These are phyloP conservation scores for Allobates femoralis DNA, from an alignment of 2,797 vertebrate genomes.

Conservation along the genomic window DNA sequence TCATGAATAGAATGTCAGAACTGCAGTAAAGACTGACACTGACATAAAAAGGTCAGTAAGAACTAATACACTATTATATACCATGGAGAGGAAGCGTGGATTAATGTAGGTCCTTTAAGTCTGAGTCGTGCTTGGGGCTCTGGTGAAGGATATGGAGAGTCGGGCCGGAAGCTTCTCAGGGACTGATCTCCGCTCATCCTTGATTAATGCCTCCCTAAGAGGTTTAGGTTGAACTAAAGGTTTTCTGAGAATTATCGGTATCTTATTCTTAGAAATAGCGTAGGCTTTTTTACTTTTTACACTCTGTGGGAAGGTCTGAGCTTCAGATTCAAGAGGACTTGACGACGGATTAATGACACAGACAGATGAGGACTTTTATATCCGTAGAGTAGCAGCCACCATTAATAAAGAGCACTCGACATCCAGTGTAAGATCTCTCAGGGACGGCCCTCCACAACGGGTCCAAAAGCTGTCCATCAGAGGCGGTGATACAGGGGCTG, in stretches of 20 bases:
- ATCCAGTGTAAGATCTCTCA: constrained; percentile 74
- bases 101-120: neutral
- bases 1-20: neutral
- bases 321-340: constrained; percentile 79
- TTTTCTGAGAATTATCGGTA: constrained; percentile 63
- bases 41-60: neutral
- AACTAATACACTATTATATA: neutral
- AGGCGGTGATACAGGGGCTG: neutral
- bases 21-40: neutral
- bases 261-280: constrained; percentile 54
- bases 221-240: constrained; percentile 42
- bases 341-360: constrained; percentile 79
- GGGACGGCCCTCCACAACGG: constrained; percentile 64
- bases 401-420: constrained; percentile 80
- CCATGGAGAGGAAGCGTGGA: neutral
- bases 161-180: constrained; percentile 22
- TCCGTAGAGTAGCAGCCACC: constrained; percentile 73
- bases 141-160: neutral
- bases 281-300: constrained; percentile 64
- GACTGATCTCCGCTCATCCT: constrained; percentile 29
- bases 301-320: constrained; percentile 72
- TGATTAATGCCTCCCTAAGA: constrained; percentile 59
- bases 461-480: neutral
- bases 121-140: neutral
- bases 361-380: constrained; percentile 84